Conservation (phyloP, 2,797 vertebrate species). For the Nasua narica region DNA sequence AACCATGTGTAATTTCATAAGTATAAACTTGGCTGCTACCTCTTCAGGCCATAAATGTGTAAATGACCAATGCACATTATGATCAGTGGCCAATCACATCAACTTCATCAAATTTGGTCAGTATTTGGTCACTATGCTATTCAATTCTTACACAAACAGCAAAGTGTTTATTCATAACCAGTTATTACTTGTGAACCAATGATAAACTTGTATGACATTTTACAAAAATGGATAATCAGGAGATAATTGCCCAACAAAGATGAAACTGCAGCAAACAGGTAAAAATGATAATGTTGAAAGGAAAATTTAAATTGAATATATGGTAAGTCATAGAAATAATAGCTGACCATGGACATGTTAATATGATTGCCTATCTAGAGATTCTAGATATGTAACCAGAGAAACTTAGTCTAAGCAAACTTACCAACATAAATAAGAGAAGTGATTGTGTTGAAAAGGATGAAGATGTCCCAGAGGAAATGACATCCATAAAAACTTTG, state of each 20-base stretch:
- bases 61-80: neutral
- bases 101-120: neutral
- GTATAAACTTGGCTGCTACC: neutral
- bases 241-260: neutral
- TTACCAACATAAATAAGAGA: neutral
- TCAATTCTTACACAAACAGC: neutral
- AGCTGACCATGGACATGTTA: neutral
- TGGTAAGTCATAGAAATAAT: neutral
- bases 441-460: neutral
- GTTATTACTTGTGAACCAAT: neutral
- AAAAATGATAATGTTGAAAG: neutral
- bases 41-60: neutral
- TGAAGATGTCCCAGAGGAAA: neutral
- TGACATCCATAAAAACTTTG: neutral
- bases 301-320: neutral
- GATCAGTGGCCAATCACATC: neutral
- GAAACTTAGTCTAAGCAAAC: neutral
- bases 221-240: neutral
- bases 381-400: neutral
- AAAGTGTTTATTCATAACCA: neutral
- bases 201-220: neutral
- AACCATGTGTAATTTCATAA: neutral
- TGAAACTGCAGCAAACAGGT: neutral
- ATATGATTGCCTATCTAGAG: neutral
- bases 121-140: neutral